These are phyloP conservation scores for Holacanthella duospinosa DNA, from an alignment of 2,888 invertebrate species.

Conservation along the genomic window DNA sequence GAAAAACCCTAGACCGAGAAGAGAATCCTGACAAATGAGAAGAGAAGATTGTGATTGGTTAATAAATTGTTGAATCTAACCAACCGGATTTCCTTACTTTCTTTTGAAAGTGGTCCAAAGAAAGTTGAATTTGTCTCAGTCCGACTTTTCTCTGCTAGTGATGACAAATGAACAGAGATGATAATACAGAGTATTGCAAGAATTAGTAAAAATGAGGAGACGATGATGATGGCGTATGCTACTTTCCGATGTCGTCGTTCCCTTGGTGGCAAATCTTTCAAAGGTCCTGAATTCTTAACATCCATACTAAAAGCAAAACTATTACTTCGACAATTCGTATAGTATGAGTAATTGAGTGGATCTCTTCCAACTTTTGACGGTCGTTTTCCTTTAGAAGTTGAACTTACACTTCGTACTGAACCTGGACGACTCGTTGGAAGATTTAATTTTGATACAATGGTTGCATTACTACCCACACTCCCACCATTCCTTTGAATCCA, in stretches of 20 bases:
- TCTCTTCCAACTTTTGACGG: neutral
- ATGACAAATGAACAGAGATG: conserved; percentile 20
- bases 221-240: conserved; percentile 22
- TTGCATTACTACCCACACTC: neutral
- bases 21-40: no score
- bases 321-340: conserved; percentile 5
- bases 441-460: neutral
- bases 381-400: neutral
- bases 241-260: conserved; percentile 30
- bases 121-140: neutral
- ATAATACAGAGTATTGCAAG: conserved; percentile 24
- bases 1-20: no score
- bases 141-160: no score
- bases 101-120: neutral
- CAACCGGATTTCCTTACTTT: neutral
- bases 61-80: no score
- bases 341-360: conserved; percentile 1
- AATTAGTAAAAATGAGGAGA: conserved; percentile 21
- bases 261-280: conserved; percentile 27
- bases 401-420: neutral
- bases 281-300: neutral
- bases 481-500: neutral
- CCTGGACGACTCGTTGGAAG: neutral
- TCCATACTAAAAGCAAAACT: conserved; percentile 10
- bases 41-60: no score